Conservation (phyloP, 2,797 vertebrate genomes). For the Spinus olivaceus region DNA sequence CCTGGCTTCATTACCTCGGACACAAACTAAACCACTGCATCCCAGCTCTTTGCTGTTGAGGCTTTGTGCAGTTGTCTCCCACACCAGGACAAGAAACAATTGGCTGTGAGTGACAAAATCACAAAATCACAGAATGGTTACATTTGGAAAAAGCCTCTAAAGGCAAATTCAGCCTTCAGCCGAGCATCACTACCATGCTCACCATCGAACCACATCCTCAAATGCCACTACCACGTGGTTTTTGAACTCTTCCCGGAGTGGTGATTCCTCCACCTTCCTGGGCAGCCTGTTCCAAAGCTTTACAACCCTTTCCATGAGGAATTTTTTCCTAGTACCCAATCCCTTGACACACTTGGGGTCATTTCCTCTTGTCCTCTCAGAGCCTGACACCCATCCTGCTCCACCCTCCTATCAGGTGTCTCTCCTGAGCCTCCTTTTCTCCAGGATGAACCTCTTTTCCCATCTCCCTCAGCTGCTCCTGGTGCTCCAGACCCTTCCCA, state of each 20-base stretch:
- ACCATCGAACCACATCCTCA: background rate
- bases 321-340: background rate
- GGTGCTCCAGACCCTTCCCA: background rate
- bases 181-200: rapidly evolving
- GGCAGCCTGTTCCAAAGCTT: background rate
- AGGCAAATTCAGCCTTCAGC: background rate
- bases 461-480: background rate
- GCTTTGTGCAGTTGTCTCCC: background rate
- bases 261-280: background rate
- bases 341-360: no score
- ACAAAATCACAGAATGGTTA: background rate
- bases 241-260: background rate
- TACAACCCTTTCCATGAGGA: rapidly evolving
- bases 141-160: rapidly evolving
- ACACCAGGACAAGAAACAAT: background rate
- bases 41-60: no score
- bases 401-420: background rate
- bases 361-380: background rate
- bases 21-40: background rate
- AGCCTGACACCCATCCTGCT: background rate
- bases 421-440: background rate
- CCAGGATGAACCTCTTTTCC: background rate
- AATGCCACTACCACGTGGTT: rapidly evolving
- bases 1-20: background rate
- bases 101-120: background rate